Base-by-base conservation (phyloP, 2,113 vertebrate species). In the Haemorhous mexicanus region DNA sequence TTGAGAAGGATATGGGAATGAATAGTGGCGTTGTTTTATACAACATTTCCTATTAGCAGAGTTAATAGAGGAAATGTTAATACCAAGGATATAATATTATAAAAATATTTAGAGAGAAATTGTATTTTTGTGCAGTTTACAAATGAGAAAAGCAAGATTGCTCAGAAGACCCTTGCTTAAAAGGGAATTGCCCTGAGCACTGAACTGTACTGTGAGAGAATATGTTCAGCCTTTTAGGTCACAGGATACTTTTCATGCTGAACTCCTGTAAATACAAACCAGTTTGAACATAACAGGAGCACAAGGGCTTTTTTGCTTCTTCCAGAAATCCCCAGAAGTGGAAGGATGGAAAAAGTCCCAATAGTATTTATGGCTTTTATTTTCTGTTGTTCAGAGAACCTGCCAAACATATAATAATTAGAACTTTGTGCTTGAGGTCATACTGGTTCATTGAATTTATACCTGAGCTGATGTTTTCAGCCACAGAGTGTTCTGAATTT, bases 341-440 rank as follows among this genome's bases (percentile, higher is more conserved):
- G 13, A 35, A 90, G 35, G 35, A 79, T 3, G 2, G 53, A 73
- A 80, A 33, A 87, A 59, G 43, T 77, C 63, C 63, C 58, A 66
- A 13, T 58, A 61, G 66, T 63, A 89, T 85, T 69, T 89, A 46
- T 2, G 8, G 72, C 46, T 76, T 80, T 72, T 87, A 69, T 79
- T 87, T 95, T 92, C 52, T 90, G 58, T 75, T 81, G 56, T 82
- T 73, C 61, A 66, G 67, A 73, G 67, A 95, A 66, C 63, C 59
- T 76, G 33, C 50, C 67, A 77, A 91, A 81, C 77, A 58, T 82
- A 72, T n/a, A 70, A 26, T 87, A 90, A 95, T 95, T 94, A 95
- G 87, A 91, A 91, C 63, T 91, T 70, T 84, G 67, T 94, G 59
- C 84, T 87, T 69, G 87, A 88, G 84, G 83, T 93, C 67, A 74